Evolutionary conservation across 2,888 invertebrate genomes (phyloP).

Genomic region (Metalampra italica): DNA sequence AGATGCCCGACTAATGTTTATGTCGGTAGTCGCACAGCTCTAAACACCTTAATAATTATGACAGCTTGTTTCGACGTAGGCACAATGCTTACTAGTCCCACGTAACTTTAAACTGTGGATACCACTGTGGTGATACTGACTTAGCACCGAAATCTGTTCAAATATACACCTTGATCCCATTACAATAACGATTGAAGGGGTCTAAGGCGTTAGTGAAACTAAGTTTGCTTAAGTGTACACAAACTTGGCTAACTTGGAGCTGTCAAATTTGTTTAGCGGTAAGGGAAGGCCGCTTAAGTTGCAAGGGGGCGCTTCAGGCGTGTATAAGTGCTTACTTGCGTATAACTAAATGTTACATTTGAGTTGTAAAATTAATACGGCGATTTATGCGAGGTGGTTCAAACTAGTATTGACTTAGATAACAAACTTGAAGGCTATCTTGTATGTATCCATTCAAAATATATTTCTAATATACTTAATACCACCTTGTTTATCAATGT

Average conservation of each 20-base stretch:
- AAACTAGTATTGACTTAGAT: slow-evolving; percentile 27
- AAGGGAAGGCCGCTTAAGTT: slow-evolving; percentile 68
- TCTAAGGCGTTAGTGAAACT: slow-evolving; percentile 14
- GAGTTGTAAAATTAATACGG: slow-evolving; percentile 72
- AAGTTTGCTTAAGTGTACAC: slow-evolving; percentile 54
- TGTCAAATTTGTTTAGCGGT: slow-evolving; percentile 78
- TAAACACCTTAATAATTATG: slow-evolving; percentile 73
- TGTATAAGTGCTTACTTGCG: slow-evolving; percentile 72
- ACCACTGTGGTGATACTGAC: slow-evolving; percentile 16
- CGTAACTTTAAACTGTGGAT: slow-evolving; percentile 51
- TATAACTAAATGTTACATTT: slow-evolving; percentile 73
- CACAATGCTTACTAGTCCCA: slow-evolving; percentile 71
- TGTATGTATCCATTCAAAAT: no score
- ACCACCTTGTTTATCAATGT: no score
- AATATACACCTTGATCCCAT: slow-evolving; percentile 24
- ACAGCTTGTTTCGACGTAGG: slow-evolving; percentile 62
- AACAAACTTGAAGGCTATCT: no score
- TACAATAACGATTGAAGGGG: slow-evolving; percentile 13
- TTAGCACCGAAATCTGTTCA: neutral
- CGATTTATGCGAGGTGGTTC: slow-evolving; percentile 60
- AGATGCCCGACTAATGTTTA: no score
- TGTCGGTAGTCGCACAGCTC: slow-evolving; percentile 15
- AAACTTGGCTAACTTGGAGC: slow-evolving; percentile 73
- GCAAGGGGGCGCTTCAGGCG: slow-evolving; percentile 62
- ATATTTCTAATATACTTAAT: no score